phyloP scores from a whole-genome alignment of 2,113 vertebrate species.

The Vidua macroura region DNA sequence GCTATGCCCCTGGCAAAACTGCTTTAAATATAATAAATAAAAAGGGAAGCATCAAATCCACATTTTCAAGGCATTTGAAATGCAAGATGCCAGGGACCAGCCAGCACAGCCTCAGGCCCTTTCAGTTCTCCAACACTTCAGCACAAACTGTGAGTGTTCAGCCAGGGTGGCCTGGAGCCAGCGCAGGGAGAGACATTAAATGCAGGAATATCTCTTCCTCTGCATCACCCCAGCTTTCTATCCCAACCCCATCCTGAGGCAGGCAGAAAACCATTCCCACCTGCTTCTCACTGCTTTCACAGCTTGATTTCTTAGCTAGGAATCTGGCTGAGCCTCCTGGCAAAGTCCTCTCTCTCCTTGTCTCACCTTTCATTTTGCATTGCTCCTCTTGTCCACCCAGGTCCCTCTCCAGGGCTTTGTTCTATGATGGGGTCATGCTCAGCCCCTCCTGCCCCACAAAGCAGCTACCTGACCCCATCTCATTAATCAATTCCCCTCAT shows the following conservation, averaged over 20 bases:
- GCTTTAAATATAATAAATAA: slow-evolving; percentile 50
- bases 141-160: slow-evolving; percentile 9
- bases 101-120: slow-evolving; percentile 27
- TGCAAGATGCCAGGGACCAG: slow-evolving; percentile 28
- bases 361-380: not conserved
- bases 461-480: not conserved
- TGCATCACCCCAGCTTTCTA: not conserved
- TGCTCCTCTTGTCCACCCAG: not conserved
- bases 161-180: slow-evolving; percentile 33
- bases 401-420: not conserved
- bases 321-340: not conserved
- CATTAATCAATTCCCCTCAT: not conserved
- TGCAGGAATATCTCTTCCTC: slow-evolving; percentile 6
- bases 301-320: not conserved
- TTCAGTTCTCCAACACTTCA: slow-evolving; percentile 23
- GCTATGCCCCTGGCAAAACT: not conserved
- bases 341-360: not conserved
- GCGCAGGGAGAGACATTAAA: not conserved
- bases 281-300: slow-evolving; percentile 19
- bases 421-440: not conserved
- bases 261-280: slow-evolving; percentile 29
- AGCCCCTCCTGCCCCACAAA: not conserved
- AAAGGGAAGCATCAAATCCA: slow-evolving; percentile 23
- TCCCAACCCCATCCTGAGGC: not conserved
- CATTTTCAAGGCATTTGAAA: slow-evolving; percentile 45